Percentiles rank a stretch among this genome's conserved stretches.
phyloP scores from a whole-genome alignment of 2,113 vertebrate genomes.

The Rhombomys opimus region DNA sequence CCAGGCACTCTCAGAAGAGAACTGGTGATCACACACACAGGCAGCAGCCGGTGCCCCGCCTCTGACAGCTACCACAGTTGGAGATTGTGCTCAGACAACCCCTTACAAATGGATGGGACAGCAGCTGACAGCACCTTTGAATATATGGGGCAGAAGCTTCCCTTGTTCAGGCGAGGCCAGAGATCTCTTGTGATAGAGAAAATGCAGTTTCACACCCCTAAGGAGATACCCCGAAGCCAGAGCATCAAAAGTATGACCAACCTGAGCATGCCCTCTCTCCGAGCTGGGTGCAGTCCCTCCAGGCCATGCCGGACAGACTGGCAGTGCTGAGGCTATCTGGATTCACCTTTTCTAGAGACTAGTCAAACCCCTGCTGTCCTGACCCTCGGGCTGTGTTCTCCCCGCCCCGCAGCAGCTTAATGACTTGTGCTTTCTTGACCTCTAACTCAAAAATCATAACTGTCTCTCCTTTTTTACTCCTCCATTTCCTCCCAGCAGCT shows the following conservation, averaged over 20 bases:
- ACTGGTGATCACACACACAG: background rate
- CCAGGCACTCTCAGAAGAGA: slow-evolving; percentile 32
- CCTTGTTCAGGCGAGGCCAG: background rate
- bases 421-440: background rate
- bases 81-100: background rate
- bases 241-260: no score
- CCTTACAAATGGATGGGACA: background rate
- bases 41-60: background rate
- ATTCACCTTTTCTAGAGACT: background rate
- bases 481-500: background rate
- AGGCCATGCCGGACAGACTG: background rate
- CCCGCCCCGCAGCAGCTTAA: background rate
- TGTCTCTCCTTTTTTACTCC: background rate
- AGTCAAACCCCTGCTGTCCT: no score
- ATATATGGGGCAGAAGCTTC: background rate
- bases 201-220: background rate
- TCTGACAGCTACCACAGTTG: background rate
- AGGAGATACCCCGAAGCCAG: background rate
- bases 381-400: background rate
- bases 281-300: background rate
- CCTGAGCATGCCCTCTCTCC: background rate
- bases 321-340: background rate
- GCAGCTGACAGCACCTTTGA: background rate
- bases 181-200: background rate
- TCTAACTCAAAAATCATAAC: background rate